Percentiles rank a stretch among this genome's conserved stretches.
Evolutionary conservation across 2,888 invertebrate species (phyloP).

Genomic region (Leptopilina drosophilae): DNA sequence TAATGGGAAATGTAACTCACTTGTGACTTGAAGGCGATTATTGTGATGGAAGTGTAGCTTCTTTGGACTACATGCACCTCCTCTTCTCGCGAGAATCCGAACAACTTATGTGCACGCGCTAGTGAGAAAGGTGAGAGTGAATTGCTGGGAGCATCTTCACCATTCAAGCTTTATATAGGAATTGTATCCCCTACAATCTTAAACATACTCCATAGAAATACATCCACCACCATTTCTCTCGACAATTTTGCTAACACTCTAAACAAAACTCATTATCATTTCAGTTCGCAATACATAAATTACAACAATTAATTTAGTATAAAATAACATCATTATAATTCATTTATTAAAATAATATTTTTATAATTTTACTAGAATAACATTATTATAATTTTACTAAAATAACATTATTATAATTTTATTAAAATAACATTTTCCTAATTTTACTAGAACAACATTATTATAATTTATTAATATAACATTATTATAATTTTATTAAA

Average conservation of each 20-base stretch:
- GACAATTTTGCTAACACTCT: constrained; percentile 64
- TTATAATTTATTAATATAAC: too few species aligned
- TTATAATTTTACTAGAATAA: too few species aligned
- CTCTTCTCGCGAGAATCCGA: constrained; percentile 61
- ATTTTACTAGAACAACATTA: too few species aligned
- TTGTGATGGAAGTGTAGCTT: constrained; percentile 16
- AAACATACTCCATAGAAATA: constrained; percentile 67
- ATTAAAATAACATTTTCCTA: too few species aligned
- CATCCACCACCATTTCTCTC: constrained; percentile 64
- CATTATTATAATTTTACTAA: too few species aligned
- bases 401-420: too few species aligned
- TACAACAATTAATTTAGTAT: not conserved
- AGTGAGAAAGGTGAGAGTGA: constrained; percentile 77
- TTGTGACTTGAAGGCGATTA: constrained; percentile 26
- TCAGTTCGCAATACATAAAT: not conserved
- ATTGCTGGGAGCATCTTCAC: constrained; percentile 76
- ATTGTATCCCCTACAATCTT: constrained; percentile 73
- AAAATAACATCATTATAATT: too few species aligned
- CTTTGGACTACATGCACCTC: constrained; percentile 53
- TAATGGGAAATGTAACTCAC: constrained; percentile 15
- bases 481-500: too few species aligned
- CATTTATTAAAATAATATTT: too few species aligned
- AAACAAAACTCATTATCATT: constrained; percentile 25
- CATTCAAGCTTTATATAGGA: constrained; percentile 77
- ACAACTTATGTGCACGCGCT: constrained; percentile 65